phyloP scores from a whole-genome alignment of 2,888 invertebrate genomes.

The Mesorhabditis spiculigera region DNA sequence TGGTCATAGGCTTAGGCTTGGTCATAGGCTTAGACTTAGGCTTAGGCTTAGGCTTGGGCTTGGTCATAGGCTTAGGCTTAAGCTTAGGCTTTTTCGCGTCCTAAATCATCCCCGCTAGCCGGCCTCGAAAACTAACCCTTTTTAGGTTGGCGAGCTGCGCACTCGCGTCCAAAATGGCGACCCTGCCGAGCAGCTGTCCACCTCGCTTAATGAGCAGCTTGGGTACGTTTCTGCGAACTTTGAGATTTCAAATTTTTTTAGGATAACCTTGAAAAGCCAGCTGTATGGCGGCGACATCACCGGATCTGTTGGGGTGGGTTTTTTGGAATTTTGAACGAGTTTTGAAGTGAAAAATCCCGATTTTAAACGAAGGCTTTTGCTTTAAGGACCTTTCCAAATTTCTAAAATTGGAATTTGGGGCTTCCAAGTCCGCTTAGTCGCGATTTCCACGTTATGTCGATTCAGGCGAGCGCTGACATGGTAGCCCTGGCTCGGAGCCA shows the following conservation, averaged over 20 bases:
- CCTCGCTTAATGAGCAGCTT: constrained; percentile 22
- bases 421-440: too few relatives aligned
- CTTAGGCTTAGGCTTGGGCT: too few relatives aligned
- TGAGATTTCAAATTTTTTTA: constrained; percentile 12
- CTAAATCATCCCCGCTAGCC: too few relatives aligned
- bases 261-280: constrained; percentile 19
- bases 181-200: constrained; percentile 31
- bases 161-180: constrained; percentile 22
- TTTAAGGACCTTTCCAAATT: constrained; percentile 8
- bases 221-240: constrained; percentile 16
- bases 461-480: constrained; percentile 23
- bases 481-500: constrained; percentile 31
- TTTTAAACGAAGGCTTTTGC: constrained; percentile 9
- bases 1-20: too few relatives aligned
- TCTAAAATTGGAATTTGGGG: too few relatives aligned
- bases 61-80: too few relatives aligned
- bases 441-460: too few relatives aligned
- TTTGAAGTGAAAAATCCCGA: too few relatives aligned
- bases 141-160: constrained; percentile 13
- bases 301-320: constrained; percentile 22
- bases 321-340: too few relatives aligned
- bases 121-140: too few relatives aligned
- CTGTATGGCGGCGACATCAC: constrained; percentile 42
- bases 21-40: too few relatives aligned
- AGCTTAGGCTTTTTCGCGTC: too few relatives aligned